Evolutionary conservation across 2,888 invertebrate genomes (phyloP), one percentile per base, ranked within the genome.

Genomic region (Aleiodes alternator): DNA sequence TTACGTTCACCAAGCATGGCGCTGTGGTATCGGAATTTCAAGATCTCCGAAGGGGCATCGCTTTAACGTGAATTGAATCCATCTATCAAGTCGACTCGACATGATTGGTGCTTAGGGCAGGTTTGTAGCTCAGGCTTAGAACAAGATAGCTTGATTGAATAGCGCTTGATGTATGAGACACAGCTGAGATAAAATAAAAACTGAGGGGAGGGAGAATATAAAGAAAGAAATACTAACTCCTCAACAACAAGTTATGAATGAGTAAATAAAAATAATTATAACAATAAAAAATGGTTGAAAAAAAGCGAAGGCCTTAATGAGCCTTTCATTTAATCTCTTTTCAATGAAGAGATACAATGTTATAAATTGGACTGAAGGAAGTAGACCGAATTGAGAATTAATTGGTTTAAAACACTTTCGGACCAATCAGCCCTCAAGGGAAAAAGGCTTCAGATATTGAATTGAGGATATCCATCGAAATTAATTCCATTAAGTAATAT

Each of bases 141-240:
- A 86, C 86, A 86, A 86, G 86, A 83, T 84, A 84, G 82, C 81
- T 84, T 86, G 86, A 86, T 86, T 86, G 86, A 86, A 86, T 85
- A 81, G 83, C 79, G 81, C 81, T 83, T 85, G 83, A 85, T 85
- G 78, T 82, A 84, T 81, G 83, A 85, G 82, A 80, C 55, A 34
- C 11, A 68, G 23, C 16, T 11, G 14, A 12, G 48, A 64, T 64
- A 12, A 43, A 43, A 43, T 43, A 48, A 48, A 64, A n/a, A 23
- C 9, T 43, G 43, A 43, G 43, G 11, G 4, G 43, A 43, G 43
- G 38, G 43, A 1, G 4, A 48, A 23, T 16, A 14, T 5, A 16
- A 16, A 43, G 38, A 64, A 48, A 64, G 16, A 64, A 64, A n/a
- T 64, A 11, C 14, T 12, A n/a, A 38, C 9, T 43, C 2, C 14